Evolutionary conservation across 1,140 invertebrate species (phyloP), one percentile per base, ranked within the genome.

Genomic region (Ctenoplectra terminalis): DNA sequence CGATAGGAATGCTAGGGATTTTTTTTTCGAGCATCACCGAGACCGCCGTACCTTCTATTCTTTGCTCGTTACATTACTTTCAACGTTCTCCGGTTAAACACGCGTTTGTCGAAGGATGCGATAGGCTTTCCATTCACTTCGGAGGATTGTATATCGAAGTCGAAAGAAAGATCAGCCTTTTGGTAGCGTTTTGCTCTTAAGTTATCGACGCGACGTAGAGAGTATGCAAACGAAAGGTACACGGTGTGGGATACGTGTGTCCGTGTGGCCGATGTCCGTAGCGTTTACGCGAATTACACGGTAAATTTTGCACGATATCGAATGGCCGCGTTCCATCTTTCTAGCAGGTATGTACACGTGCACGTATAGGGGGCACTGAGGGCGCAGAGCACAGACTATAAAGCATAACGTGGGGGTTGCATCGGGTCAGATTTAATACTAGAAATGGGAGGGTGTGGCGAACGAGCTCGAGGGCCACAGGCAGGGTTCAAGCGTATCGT

Each of bases 361-460:
- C 31, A 48, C n/a, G 58, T 43, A 23, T 54, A 34, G 46, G 37
- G 31, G 17, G 43, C 58, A 60, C 23, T 46, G 46, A 63, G 46
- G 61, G 69, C 43, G 60, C 70, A 70, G 70, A 56, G 46, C 83
- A 34, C 56, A 70, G 82, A 74, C 82, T 87, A 84, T 87, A 87
- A 87, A 87, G 80, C 82, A 87, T 82, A 87, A 81, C 85, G 86
- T 78, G 66, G 86, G 85, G 87, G 75, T 86, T 81, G 86, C 85
- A 76, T 82, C 86, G 84, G 88, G 83, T 90, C 90, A 92, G 88
- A 92, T 92, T 92, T 92, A 92, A 92, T 92, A 91, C 86, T 86
- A 83, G 88, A 91, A 92, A 92, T 91, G 88, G 89, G 71, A 90
- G 84, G 91, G 91, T 89, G 89, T 88, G 90, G 85, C 83, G 81